phyloP scores from a whole-genome alignment of 2,888 invertebrate genomes.

The Rugalucina vietnamica region DNA sequence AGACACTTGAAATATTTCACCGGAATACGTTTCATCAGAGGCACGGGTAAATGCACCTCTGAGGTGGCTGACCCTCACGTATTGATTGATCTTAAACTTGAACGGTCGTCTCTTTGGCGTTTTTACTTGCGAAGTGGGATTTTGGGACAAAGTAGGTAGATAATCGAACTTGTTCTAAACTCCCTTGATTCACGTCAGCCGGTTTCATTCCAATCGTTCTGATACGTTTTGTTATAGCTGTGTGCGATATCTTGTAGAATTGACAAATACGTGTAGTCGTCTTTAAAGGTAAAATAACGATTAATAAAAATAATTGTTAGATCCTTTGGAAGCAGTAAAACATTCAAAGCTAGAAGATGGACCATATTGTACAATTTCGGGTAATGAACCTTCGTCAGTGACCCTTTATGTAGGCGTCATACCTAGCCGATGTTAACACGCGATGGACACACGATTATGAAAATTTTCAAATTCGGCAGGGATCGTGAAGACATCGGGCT shows the following conservation, averaged over 20 bases:
- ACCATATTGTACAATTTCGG: too few species aligned
- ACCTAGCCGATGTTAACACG: too few species aligned
- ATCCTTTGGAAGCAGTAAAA: too few species aligned
- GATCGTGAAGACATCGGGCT: too few species aligned
- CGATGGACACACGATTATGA: too few species aligned
- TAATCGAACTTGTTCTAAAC: slow-evolving; percentile 17
- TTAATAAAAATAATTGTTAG: too few species aligned
- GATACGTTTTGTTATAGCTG: slow-evolving; percentile 48
- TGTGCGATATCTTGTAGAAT: slow-evolving; percentile 31
- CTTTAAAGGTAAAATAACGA: slow-evolving; percentile 44
- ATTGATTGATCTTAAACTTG: slow-evolving; percentile 32
- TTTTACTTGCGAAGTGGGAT: neutral
- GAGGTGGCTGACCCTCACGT: slow-evolving; percentile 22
- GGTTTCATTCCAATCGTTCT: slow-evolving; percentile 59
- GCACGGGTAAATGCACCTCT: slow-evolving; percentile 36
- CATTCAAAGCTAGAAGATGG: too few species aligned
- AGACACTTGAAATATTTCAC: slow-evolving; percentile 45
- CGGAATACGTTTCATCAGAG: slow-evolving; percentile 41
- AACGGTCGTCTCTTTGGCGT: neutral
- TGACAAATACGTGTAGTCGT: slow-evolving; percentile 19
- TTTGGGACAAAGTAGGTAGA: slow-evolving; percentile 5
- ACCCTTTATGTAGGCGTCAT: too few species aligned
- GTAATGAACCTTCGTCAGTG: too few species aligned
- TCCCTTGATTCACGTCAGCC: slow-evolving; percentile 12
- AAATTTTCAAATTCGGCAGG: too few species aligned